phyloP scores from a whole-genome alignment of 2,888 invertebrate species.

The Psylliodes chrysocephalus region DNA sequence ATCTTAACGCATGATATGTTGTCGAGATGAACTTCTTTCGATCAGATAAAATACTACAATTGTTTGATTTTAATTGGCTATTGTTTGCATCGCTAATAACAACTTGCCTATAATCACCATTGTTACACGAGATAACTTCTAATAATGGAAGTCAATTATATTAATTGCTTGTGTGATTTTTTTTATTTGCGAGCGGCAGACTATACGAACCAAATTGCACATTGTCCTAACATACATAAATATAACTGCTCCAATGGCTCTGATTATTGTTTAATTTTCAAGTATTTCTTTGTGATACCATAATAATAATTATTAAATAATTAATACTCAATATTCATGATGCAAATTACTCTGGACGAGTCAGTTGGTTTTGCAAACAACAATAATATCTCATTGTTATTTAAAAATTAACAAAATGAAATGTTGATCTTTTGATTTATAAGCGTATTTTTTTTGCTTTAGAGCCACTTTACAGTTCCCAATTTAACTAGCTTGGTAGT shows the following conservation, averaged over 20 bases:
- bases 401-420: too few relatives aligned
- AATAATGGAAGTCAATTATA: slow-evolving; percentile 47
- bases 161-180: slow-evolving; percentile 40
- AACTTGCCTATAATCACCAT: slow-evolving; percentile 44
- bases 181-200: slow-evolving; percentile 29
- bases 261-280: slow-evolving; percentile 7
- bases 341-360: too few relatives aligned
- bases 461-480: too few relatives aligned
- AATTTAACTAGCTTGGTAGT: too few relatives aligned
- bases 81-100: slow-evolving; percentile 45
- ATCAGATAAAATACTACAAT: slow-evolving; percentile 42
- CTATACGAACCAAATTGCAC: slow-evolving; percentile 7
- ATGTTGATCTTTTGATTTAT: too few relatives aligned
- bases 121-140: slow-evolving; percentile 47
- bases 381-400: too few relatives aligned
- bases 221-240: slow-evolving; percentile 7
- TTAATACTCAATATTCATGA: too few relatives aligned
- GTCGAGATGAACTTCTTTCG: slow-evolving; percentile 40
- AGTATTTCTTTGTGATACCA: background rate
- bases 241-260: slow-evolving; percentile 6
- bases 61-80: slow-evolving; percentile 48
- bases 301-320: too few relatives aligned
- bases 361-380: too few relatives aligned
- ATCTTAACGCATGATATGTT: slow-evolving; percentile 29
- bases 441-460: too few relatives aligned